These are phyloP conservation scores for Lepus europaeus DNA, from an alignment of 2,113 vertebrate genomes.

Conservation along the genomic window DNA sequence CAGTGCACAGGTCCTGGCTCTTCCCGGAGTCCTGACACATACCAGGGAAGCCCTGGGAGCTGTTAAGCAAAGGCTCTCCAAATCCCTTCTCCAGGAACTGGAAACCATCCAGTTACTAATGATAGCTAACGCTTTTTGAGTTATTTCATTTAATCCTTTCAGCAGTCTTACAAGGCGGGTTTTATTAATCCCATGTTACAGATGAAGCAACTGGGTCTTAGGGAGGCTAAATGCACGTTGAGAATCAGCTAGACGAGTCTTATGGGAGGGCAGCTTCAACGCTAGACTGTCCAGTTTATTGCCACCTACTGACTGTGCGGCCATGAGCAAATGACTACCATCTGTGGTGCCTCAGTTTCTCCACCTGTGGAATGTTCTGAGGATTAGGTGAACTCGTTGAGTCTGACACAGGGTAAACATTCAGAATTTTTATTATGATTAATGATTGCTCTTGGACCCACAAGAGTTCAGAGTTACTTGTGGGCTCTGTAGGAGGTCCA, in stretches of 20 bases:
- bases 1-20: background rate
- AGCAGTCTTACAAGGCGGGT: background rate
- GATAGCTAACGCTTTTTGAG: background rate
- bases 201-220: background rate
- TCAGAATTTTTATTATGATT: background rate
- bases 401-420: background rate
- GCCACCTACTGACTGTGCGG: background rate
- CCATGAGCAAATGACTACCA: background rate
- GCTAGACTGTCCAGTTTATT: background rate
- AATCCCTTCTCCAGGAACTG: slow-evolving; percentile 34
- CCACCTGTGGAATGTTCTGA: background rate
- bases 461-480: background rate
- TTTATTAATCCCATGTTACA: slow-evolving; percentile 36
- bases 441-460: background rate
- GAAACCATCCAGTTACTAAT: background rate
- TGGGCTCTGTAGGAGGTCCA: background rate
- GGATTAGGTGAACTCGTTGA: background rate
- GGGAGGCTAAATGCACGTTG: background rate
- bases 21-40: background rate
- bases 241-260: background rate
- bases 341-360: background rate
- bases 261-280: background rate
- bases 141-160: background rate
- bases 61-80: background rate
- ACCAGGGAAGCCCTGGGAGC: background rate